Conservation (phyloP, 2,113 vertebrate genomes). For the Thalassarche chlororhynchos region DNA sequence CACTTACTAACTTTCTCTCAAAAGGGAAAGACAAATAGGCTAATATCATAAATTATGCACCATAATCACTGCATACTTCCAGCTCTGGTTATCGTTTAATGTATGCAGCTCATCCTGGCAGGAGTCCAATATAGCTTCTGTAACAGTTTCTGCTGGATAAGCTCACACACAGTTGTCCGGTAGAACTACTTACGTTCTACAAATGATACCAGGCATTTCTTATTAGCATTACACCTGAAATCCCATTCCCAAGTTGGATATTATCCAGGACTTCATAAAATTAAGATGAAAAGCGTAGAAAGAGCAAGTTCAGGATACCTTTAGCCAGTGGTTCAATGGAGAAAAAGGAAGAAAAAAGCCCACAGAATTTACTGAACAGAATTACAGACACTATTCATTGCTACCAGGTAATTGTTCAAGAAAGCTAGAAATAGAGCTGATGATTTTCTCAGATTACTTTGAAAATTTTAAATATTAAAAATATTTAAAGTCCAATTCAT, state of each 20-base stretch:
- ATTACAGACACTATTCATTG: neutral
- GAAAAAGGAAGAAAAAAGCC: neutral
- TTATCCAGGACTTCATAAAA: neutral
- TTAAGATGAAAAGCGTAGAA: neutral
- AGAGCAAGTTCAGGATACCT: neutral
- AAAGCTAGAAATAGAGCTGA: neutral
- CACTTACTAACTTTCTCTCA: neutral
- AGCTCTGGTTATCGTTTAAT: neutral
- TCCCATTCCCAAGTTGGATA: neutral
- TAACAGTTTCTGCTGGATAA: conserved; percentile 15
- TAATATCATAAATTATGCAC: neutral
- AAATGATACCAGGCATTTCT: conserved; percentile 29
- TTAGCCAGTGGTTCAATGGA: neutral
- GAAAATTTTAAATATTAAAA: neutral
- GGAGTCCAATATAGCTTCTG: neutral
- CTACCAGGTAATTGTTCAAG: neutral
- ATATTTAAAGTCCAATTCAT: neutral
- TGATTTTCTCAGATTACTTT: neutral
- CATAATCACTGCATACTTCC: neutral
- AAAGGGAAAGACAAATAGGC: neutral
- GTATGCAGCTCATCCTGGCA: neutral
- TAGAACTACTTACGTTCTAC: neutral
- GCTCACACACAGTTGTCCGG: neutral
- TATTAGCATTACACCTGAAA: conserved; percentile 18
- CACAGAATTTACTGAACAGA: neutral